Percentiles rank a stretch among this genome's conserved stretches.
These are phyloP conservation scores for Watsonalla cultraria DNA, from an alignment of 2,888 invertebrate species.

Conservation along the genomic window DNA sequence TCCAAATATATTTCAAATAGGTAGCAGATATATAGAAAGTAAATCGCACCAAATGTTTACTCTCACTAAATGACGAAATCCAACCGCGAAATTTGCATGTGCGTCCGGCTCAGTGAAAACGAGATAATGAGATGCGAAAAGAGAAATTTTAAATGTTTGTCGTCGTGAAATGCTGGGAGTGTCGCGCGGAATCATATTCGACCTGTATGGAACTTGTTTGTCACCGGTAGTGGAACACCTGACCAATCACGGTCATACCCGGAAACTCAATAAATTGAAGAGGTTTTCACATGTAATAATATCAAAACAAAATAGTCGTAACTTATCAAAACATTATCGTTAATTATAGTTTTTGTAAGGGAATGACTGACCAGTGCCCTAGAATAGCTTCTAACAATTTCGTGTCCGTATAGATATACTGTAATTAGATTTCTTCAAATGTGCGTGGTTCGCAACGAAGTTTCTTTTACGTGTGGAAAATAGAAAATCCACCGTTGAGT, in stretches of 20 bases:
- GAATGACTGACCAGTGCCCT: neutral
- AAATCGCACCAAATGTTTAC: conserved; percentile 60
- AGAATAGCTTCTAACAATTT: neutral
- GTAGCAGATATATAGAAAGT: conserved; percentile 51
- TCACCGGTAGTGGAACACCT: conserved; percentile 38
- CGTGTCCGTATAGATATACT: conserved; percentile 29
- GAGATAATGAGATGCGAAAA: conserved; percentile 74
- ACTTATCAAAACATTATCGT: neutral
- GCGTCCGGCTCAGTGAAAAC: conserved; percentile 70
- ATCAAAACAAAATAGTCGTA: conserved; percentile 3
- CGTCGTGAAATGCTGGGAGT: conserved; percentile 70
- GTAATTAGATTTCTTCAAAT: conserved; percentile 67
- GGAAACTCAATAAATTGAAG: conserved; percentile 19
- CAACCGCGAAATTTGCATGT: conserved; percentile 59
- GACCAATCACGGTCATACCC: conserved; percentile 25
- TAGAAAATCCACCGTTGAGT: conserved; percentile 78
- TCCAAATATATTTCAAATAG: conserved; percentile 29
- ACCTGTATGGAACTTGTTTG: conserved; percentile 71
- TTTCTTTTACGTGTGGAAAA: conserved; percentile 79
- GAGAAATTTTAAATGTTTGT: conserved; percentile 77
- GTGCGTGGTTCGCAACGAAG: conserved; percentile 57
- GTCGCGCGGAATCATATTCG: conserved; percentile 63
- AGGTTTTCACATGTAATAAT: neutral
- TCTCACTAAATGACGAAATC: conserved; percentile 67
- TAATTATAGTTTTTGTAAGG: neutral